Base-by-base conservation (phyloP, 2,797 vertebrate species). In the Melanotaenia parkinsoni region DNA sequence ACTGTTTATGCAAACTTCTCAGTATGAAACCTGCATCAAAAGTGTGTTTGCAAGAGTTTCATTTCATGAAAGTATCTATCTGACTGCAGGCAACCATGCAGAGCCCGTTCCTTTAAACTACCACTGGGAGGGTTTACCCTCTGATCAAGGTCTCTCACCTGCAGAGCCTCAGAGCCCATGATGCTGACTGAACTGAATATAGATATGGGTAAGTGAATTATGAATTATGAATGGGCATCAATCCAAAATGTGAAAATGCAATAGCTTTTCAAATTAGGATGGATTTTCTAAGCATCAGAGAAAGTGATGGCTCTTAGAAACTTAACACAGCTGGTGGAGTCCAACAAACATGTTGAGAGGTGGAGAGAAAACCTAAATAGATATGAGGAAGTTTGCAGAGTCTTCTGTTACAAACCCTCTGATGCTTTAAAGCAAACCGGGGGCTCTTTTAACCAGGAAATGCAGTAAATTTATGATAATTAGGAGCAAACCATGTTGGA, bases 111-210 rank as follows among this genome's bases (percentile, higher is more conserved):
- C 43, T 61, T 66, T 24, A 75, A 86, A 72, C 68, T 67, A 67
- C 56, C 28, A 1, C n/a, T 28, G 47, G 72, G 58, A 57, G 66
- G 63, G 70, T 77, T 80, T 83, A 87, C 83, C 90, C 90, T 89
- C 84, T 68, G 81, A 89, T 91, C 87, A 92, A 94, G 93, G 91
- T 91, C 90, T 74, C 82, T 89, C 84, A 88, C 84, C 91, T 88
- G 78, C 80, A 77, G 81, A 74, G 80, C 77, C 58, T 74, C 70
- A 16, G 5, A 79, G 82, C 83, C 88, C 84, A 87, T 78, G 80
- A 81, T 72, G 72, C 83, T 58, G 77, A 63, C 86, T 85, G 87
- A 90, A 92, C 81, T 83, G 83, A 89, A 93, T 81, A 84, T 82
- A 89, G 73, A 92, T 86, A 87, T 70, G 82, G 80, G 53, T 85